These are phyloP conservation scores for Osedax fenrisi DNA, from an alignment of 2,888 invertebrate species.

Conservation along the genomic window DNA sequence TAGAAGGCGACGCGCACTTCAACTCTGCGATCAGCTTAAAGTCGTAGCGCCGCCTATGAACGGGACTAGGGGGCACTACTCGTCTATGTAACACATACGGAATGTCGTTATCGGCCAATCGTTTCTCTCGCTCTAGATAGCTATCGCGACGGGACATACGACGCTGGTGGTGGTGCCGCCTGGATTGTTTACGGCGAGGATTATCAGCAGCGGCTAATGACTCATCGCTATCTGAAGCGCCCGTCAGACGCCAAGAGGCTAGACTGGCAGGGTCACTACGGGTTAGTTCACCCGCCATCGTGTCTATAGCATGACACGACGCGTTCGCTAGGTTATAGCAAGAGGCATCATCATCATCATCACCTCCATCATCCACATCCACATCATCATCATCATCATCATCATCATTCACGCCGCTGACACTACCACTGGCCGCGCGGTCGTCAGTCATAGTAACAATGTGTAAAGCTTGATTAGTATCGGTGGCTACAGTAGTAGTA, in stretches of 20 bases:
- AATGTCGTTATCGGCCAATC: background rate
- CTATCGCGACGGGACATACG: background rate
- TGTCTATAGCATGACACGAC: background rate
- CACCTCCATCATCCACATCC: background rate
- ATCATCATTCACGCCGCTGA: background rate
- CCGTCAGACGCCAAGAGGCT: constrained; percentile 18
- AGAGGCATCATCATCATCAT: background rate
- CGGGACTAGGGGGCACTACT: background rate
- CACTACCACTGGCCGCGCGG: background rate
- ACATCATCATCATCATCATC: background rate
- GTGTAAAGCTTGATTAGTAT: background rate
- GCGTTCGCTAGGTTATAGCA: background rate
- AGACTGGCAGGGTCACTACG: background rate
- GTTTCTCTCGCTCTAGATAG: background rate
- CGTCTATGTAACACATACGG: too few relatives aligned
- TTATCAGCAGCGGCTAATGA: too few relatives aligned
- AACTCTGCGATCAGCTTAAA: background rate
- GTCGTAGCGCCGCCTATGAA: background rate
- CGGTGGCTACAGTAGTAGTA: background rate
- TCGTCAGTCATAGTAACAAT: background rate
- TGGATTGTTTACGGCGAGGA: background rate
- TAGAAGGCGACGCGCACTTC: background rate
- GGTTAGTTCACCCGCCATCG: background rate
- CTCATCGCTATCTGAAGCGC: constrained; percentile 34
- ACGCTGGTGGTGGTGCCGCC: background rate